Conservation (phyloP, 2,797 vertebrate species). For the Nannoperca obscura region DNA sequence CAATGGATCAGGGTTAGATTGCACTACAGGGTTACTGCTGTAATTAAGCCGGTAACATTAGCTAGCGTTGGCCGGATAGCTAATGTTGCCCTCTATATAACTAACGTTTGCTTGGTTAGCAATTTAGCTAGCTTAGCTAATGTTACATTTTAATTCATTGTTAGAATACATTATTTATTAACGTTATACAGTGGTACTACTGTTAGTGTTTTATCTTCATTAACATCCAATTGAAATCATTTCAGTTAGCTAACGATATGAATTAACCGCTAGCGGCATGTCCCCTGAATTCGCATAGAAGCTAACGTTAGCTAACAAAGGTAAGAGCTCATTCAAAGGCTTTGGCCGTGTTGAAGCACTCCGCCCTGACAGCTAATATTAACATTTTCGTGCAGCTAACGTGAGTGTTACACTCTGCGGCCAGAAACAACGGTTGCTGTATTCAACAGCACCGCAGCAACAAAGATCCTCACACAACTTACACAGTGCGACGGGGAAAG, state of each 20-base stretch:
- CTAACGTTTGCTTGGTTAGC: slow-evolving; percentile 53
- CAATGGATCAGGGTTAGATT: neutral
- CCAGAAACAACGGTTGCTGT: slow-evolving; percentile 68
- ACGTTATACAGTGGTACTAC: too few relatives aligned
- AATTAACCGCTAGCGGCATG: neutral
- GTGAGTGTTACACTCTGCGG: slow-evolving; percentile 42
- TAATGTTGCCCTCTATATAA: slow-evolving; percentile 20
- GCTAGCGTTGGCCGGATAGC: slow-evolving; percentile 57
- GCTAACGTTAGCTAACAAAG: slow-evolving; percentile 62
- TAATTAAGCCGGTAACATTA: slow-evolving; percentile 60
- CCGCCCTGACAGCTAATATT: slow-evolving; percentile 59
- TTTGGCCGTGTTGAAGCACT: slow-evolving; percentile 55
- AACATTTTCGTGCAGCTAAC: slow-evolving; percentile 41
- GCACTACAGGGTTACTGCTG: neutral
- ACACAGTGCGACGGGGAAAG: slow-evolving; percentile 34
- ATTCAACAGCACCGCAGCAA: slow-evolving; percentile 73
- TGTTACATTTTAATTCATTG: neutral
- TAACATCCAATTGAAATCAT: rapidly evolving
- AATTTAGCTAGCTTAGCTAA: slow-evolving; percentile 32
- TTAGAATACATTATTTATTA: neutral
- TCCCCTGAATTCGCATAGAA: neutral
- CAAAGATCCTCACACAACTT: slow-evolving; percentile 80
- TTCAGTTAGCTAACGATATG: neutral
- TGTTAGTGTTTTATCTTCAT: neutral
- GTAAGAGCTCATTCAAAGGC: slow-evolving; percentile 59